phyloP scores from a whole-genome alignment of 2,113 vertebrate genomes.

The Castor canadensis region DNA sequence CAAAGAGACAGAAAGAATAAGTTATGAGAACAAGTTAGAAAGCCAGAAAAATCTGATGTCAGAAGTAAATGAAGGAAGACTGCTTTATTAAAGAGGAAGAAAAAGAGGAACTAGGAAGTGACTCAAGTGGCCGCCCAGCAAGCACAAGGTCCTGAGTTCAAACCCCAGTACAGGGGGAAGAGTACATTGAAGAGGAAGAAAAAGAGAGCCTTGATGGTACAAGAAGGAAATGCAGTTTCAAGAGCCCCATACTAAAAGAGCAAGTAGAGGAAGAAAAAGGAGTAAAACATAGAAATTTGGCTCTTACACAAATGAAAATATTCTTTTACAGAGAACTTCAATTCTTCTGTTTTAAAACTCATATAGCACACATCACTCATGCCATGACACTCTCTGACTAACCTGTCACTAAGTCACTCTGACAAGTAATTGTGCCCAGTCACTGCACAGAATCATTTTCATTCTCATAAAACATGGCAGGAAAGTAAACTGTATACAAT shows the following conservation, averaged over 20 bases:
- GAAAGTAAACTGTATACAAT: background rate
- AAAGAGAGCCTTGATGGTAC: background rate
- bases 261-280: background rate
- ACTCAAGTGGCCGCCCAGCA: no score
- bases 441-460: background rate
- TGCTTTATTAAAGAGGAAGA: background rate
- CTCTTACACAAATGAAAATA: background rate
- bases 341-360: background rate
- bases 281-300: background rate
- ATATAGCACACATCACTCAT: background rate
- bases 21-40: background rate
- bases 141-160: no score
- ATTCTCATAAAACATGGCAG: background rate
- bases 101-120: no score
- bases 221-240: background rate
- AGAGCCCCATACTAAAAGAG: background rate
- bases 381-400: background rate
- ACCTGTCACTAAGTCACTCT: background rate
- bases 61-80: background rate
- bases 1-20: background rate
- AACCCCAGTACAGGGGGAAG: no score
- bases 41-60: background rate
- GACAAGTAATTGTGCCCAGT: background rate
- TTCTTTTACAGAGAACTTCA: background rate
- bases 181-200: no score